A percentile compares a stretch with the other conserved stretches of the same genome.
These are phyloP conservation scores for Lethenteron camtschaticum DNA, from an alignment of 2,113 vertebrate species.

Conservation along the genomic window DNA sequence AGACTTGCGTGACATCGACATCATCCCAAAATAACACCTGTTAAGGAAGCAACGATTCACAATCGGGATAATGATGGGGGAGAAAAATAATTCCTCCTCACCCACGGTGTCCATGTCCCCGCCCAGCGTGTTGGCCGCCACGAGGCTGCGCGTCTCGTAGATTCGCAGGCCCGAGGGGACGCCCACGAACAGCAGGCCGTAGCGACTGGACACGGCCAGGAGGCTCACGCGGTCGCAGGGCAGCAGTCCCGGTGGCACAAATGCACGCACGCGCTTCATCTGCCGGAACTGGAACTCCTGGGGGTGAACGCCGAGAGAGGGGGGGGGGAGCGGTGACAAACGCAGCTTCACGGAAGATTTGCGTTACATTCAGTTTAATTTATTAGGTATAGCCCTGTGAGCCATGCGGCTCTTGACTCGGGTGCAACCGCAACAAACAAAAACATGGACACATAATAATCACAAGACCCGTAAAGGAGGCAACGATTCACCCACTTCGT, in stretches of 20 bases:
- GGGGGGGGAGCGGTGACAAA: neutral
- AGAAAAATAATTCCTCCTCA: constrained; percentile 14
- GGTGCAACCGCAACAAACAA: too few relatives aligned
- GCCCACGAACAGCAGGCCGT: constrained; percentile 50
- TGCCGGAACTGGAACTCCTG: constrained; percentile 91
- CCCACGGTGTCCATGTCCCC: constrained; percentile 58
- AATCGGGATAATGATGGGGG: too few relatives aligned
- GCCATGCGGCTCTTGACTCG: too few relatives aligned
- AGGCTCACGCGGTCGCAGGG: constrained; percentile 55
- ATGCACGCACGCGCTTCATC: constrained; percentile 65
- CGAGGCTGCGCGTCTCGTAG: constrained; percentile 40
- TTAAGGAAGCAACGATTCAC: too few relatives aligned
- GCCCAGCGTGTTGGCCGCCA: constrained; percentile 36
- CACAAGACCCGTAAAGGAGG: too few relatives aligned
- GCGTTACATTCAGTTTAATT: too few relatives aligned
- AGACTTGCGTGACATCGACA: too few relatives aligned
- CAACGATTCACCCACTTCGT: too few relatives aligned
- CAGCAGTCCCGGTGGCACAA: constrained; percentile 36
- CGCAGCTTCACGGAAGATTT: too few relatives aligned
- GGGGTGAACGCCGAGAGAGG: neutral
- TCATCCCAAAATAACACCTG: too few relatives aligned
- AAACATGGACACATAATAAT: too few relatives aligned
- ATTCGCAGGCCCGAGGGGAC: constrained; percentile 39
- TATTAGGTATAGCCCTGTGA: too few relatives aligned
- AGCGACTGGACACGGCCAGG: constrained; percentile 63